These are phyloP conservation scores for Anoplolepis gracilipes DNA, from an alignment of 1,140 invertebrate genomes.

Conservation along the genomic window DNA sequence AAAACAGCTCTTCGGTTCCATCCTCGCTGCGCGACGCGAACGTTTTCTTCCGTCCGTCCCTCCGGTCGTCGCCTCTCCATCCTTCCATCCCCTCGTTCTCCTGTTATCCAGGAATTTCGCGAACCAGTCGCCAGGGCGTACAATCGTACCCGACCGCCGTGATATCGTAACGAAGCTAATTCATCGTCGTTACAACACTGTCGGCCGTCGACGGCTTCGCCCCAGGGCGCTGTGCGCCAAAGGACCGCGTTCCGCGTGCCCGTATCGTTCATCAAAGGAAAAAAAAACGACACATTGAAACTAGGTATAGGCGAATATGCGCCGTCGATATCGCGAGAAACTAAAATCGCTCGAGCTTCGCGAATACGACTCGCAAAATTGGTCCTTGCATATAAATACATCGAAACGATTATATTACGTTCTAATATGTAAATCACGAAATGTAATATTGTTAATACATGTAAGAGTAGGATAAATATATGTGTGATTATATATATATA, in stretches of 20 bases:
- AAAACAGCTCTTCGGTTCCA: conserved; percentile 39
- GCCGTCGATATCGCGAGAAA: conserved; percentile 51
- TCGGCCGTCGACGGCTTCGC: conserved; percentile 57
- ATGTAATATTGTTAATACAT: neutral
- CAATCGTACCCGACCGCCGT: conserved; percentile 64
- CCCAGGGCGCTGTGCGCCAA: conserved; percentile 54
- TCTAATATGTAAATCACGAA: neutral
- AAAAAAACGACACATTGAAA: conserved; percentile 56
- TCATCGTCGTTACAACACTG: conserved; percentile 69
- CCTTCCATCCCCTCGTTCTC: neutral
- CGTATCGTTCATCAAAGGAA: conserved; percentile 62
- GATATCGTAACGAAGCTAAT: conserved; percentile 76
- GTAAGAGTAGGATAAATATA: neutral
- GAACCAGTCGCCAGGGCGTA: conserved; percentile 10
- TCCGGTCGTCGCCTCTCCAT: neutral
- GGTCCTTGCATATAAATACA: neutral
- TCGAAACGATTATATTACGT: conserved; percentile 16
- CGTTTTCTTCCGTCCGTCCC: conserved; percentile 27
- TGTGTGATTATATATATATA: neutral
- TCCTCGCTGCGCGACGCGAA: neutral
- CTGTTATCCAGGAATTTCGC: conserved; percentile 62
- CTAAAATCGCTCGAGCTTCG: neutral
- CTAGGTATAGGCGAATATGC: conserved; percentile 29
- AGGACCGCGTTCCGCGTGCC: conserved; percentile 33
- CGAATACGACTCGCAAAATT: neutral